Percentiles rank a stretch among this genome's conserved stretches.
phyloP scores from a whole-genome alignment of 2,888 invertebrate species.

The Pachymerium ferrugineum region DNA sequence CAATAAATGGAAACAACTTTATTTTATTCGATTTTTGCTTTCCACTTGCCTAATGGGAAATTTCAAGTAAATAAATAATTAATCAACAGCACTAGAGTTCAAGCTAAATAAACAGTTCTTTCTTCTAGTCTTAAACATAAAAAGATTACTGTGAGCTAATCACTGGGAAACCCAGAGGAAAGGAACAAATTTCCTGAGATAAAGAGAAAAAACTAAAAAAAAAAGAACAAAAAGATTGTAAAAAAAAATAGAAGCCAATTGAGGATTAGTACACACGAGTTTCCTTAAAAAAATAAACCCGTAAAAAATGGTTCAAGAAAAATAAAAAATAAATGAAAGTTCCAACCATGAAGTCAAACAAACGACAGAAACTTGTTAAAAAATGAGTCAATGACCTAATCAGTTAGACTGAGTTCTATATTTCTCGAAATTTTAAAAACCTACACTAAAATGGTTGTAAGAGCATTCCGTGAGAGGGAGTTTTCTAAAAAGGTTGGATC shows the following conservation, averaged over 20 bases:
- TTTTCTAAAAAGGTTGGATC: no score
- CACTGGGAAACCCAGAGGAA: not conserved
- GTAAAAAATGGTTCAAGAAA: not conserved
- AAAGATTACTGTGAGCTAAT: not conserved
- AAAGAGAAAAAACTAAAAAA: not conserved
- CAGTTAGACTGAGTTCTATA: no score
- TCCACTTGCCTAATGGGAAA: conserved; percentile 7
- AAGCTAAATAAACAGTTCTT: conserved; percentile 17
- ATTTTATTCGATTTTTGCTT: not conserved
- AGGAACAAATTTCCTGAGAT: not conserved
- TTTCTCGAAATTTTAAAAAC: no score
- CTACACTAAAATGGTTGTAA: no score
- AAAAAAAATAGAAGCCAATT: not conserved
- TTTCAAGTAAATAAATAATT: conserved; percentile 7
- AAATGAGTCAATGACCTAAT: not conserved
- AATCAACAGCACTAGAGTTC: conserved; percentile 2
- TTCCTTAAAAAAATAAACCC: not conserved
- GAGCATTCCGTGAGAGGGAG: no score
- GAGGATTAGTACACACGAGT: not conserved
- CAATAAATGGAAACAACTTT: conserved; percentile 12
- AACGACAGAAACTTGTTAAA: not conserved
- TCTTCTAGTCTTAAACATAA: not conserved
- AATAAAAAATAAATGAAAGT: not conserved
- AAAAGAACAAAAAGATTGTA: not conserved
- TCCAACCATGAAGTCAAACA: not conserved